Percentiles rank a stretch among this genome's conserved stretches.
Evolutionary conservation across 2,113 vertebrate genomes (phyloP).

Genomic region (Terrapene triunguis): DNA sequence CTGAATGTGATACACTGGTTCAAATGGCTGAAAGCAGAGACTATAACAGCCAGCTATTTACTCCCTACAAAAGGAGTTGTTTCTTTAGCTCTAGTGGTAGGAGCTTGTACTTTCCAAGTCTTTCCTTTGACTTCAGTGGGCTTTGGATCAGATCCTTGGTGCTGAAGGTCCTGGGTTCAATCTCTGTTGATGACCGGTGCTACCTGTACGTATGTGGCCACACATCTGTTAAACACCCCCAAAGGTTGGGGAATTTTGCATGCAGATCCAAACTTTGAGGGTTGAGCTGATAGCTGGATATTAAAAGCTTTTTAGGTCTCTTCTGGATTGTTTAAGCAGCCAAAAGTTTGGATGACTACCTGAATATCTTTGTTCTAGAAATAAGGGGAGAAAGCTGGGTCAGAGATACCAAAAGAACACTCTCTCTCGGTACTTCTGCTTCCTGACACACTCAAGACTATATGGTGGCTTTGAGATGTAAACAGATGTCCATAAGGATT

Average conservation of each 20-base stretch:
- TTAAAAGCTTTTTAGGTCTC: background rate
- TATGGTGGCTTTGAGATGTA: background rate
- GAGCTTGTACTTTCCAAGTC: background rate
- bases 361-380: background rate
- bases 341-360: background rate
- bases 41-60: background rate
- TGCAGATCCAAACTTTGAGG: background rate
- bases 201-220: background rate
- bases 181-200: background rate
- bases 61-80: background rate
- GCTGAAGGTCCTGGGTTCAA: background rate
- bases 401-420: constrained; percentile 10
- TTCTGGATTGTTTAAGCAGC: background rate
- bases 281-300: background rate
- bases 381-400: background rate
- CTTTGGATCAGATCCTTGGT: background rate
- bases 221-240: background rate
- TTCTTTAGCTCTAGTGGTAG: background rate
- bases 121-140: background rate
- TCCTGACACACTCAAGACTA: background rate
- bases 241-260: background rate
- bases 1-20: background rate
- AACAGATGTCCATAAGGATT: constrained; percentile 13
- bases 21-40: background rate
- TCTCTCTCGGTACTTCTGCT: constrained; percentile 5